Conservation (phyloP, 2,113 vertebrate genomes). For the Tachysurus vachellii region DNA sequence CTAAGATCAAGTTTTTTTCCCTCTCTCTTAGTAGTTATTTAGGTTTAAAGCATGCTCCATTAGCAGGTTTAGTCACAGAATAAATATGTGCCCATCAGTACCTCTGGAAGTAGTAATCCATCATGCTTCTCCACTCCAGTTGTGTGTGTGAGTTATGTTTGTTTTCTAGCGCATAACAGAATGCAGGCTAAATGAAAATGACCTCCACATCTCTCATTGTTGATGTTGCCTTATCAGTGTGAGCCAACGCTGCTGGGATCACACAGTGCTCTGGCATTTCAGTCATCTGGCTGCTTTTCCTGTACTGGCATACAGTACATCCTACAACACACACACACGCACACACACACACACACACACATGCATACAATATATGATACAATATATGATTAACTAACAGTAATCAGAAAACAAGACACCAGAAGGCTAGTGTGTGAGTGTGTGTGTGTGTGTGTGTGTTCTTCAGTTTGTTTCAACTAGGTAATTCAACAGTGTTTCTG, state of each 20-base stretch:
- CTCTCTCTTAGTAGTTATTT: background rate
- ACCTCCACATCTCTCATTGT: conserved; percentile 19
- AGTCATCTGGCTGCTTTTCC: conserved; percentile 4
- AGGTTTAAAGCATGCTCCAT: background rate
- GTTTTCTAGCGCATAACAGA: conserved; percentile 1
- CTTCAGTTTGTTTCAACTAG: no score
- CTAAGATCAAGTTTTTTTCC: background rate
- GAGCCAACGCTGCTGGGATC: conserved; percentile 17
- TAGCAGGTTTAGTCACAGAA: conserved; percentile 4
- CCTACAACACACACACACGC: background rate
- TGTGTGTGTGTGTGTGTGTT: no score
- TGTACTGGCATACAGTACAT: background rate
- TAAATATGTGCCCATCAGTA: conserved; percentile 1
- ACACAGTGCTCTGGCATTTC: conserved; percentile 15
- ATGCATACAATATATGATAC: no score
- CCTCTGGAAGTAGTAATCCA: background rate
- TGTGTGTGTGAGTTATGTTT: conserved; percentile 20
- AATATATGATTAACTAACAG: no score
- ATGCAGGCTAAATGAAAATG: conserved; percentile 11
- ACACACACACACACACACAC: conserved; percentile 14
- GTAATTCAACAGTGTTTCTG: no score
- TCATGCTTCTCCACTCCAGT: conserved; percentile 2
- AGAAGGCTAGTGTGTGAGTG: no score
- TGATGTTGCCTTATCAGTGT: conserved; percentile 15
- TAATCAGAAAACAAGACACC: no score